Percentiles rank a stretch among this genome's conserved stretches.
Conservation (phyloP, 2,113 vertebrate genomes). For the Tretioscincus oriximinensis region DNA sequence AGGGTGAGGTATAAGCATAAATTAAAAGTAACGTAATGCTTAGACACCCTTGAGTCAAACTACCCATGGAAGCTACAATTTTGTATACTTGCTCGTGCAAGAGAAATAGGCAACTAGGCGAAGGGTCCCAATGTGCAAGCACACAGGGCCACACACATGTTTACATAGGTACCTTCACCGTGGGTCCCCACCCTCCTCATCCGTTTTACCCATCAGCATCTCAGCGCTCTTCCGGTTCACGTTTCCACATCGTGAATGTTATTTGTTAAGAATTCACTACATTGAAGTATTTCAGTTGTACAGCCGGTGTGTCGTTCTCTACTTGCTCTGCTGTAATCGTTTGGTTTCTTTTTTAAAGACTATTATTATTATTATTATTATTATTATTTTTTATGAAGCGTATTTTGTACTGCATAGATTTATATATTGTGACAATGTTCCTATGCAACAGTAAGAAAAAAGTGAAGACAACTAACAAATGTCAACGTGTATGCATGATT, state of each 20-base stretch:
- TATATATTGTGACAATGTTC: conserved; percentile 79
- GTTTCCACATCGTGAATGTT: conserved; percentile 29
- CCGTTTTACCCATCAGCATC: conserved; percentile 45
- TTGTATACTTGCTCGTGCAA: neutral
- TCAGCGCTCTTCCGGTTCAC: conserved; percentile 53
- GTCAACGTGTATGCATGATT: conserved; percentile 77
- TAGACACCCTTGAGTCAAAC: too few relatives aligned
- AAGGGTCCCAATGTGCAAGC: neutral
- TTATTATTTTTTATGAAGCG: conserved; percentile 39
- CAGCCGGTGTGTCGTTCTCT: conserved; percentile 63
- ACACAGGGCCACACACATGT: fast-evolving
- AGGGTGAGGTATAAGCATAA: too few relatives aligned
- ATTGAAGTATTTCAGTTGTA: conserved; percentile 75
- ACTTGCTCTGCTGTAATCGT: conserved; percentile 75
- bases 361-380: too few relatives aligned
- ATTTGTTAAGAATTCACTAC: conserved; percentile 61
- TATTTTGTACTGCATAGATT: conserved; percentile 79
- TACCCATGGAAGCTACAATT: neutral
- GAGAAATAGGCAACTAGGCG: neutral
- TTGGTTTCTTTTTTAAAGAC: too few relatives aligned
- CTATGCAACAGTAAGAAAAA: conserved; percentile 69
- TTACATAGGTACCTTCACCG: neutral
- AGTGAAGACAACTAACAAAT: conserved; percentile 66
- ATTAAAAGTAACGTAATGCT: too few relatives aligned
- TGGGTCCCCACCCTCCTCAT: conserved; percentile 23